These are phyloP conservation scores for Aspidiotus destructor DNA, from an alignment of 2,888 invertebrate species.

Conservation along the genomic window DNA sequence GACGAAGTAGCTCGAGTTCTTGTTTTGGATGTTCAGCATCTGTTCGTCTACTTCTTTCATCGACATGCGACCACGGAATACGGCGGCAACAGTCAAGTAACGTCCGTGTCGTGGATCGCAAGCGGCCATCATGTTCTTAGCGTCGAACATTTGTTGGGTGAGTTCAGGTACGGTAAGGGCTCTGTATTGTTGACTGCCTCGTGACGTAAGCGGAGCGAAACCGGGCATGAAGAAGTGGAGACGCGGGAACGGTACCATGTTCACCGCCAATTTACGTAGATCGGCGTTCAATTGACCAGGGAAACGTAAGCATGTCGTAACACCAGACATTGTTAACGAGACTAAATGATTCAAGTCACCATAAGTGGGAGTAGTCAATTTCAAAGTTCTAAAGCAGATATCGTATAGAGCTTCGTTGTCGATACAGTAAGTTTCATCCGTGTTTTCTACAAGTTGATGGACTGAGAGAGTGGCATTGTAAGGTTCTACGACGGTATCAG, in stretches of 20 bases:
- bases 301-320: slow-evolving; percentile 71
- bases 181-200: slow-evolving; percentile 49
- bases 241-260: slow-evolving; percentile 62
- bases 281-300: slow-evolving; percentile 62
- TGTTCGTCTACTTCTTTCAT: slow-evolving; percentile 90
- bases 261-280: slow-evolving; percentile 53
- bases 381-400: slow-evolving; percentile 49
- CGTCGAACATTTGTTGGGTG: slow-evolving; percentile 54
- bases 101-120: slow-evolving; percentile 53
- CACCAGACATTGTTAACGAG: slow-evolving; percentile 68
- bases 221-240: slow-evolving; percentile 53
- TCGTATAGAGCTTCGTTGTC: slow-evolving; percentile 50
- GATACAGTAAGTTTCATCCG: slow-evolving; percentile 49
- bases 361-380: slow-evolving; percentile 49
- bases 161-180: slow-evolving; percentile 49
- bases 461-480: slow-evolving; percentile 50
- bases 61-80: slow-evolving; percentile 66
- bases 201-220: slow-evolving; percentile 57
- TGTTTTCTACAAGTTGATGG: slow-evolving; percentile 48
- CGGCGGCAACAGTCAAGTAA: slow-evolving; percentile 74
- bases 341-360: slow-evolving; percentile 53
- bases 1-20: slow-evolving; percentile 65
- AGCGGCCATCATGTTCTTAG: slow-evolving; percentile 57
- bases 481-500: slow-evolving; percentile 50
- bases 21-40: slow-evolving; percentile 93